Percentiles rank a stretch among this genome's conserved stretches.
These are phyloP conservation scores for Rhineura floridana DNA, from an alignment of 2,113 vertebrate genomes.

Conservation along the genomic window DNA sequence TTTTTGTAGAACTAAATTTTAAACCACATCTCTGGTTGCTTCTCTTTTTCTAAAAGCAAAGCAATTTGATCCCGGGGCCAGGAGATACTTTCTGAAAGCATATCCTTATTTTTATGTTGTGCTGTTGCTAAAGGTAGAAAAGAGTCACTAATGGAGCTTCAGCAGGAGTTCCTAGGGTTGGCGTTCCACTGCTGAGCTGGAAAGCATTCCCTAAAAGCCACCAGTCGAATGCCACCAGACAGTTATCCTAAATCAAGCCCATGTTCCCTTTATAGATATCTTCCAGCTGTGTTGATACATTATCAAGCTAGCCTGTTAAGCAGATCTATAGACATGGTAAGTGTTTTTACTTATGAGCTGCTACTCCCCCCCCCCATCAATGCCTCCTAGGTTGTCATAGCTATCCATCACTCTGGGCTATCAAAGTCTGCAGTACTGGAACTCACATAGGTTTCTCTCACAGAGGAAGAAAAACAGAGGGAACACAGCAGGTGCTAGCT, in stretches of 20 bases:
- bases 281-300: slow-evolving; percentile 56
- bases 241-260: slow-evolving; percentile 34
- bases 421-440: slow-evolving; percentile 40
- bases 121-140: slow-evolving; percentile 38
- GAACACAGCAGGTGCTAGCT: neutral
- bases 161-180: slow-evolving; percentile 33
- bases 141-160: slow-evolving; percentile 48
- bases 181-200: slow-evolving; percentile 22
- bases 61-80: slow-evolving; percentile 47
- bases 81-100: slow-evolving; percentile 43
- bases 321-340: slow-evolving; percentile 55
- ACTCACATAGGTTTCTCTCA: slow-evolving; percentile 35
- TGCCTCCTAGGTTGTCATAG: slow-evolving; percentile 20
- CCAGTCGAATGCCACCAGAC: slow-evolving; percentile 31
- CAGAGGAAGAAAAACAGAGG: slow-evolving; percentile 8
- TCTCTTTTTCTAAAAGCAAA: slow-evolving; percentile 35
- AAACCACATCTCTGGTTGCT: slow-evolving; percentile 41
- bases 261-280: slow-evolving; percentile 51
- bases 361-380: slow-evolving; percentile 25
- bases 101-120: slow-evolving; percentile 20
- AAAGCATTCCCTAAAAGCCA: slow-evolving; percentile 50
- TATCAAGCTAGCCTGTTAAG: slow-evolving; percentile 53
- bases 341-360: slow-evolving; percentile 58
- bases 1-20: slow-evolving; percentile 47
- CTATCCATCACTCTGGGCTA: slow-evolving; percentile 26